Conservation (phyloP, 2,113 vertebrate species). For the Cynoglossus semilaevis region DNA sequence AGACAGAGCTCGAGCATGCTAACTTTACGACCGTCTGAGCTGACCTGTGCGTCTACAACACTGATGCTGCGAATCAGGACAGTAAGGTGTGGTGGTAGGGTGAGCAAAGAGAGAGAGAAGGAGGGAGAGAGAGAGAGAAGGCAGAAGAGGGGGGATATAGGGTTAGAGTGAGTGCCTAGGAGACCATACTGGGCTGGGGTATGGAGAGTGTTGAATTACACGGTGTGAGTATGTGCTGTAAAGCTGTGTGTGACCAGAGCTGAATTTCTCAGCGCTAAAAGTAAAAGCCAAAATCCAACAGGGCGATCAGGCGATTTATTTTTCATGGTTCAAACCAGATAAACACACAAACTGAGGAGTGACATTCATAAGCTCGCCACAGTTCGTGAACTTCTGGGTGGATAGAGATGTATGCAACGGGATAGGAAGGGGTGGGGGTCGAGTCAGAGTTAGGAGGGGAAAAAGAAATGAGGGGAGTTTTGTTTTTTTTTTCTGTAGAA, state of each 20-base stretch:
- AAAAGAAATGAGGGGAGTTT: conserved; percentile 4
- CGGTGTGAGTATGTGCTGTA: conserved; percentile 37
- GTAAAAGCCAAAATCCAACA: conserved; percentile 11
- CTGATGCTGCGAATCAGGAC: conserved; percentile 65
- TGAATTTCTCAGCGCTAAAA: conserved; percentile 20
- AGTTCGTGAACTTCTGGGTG: conserved; percentile 39
- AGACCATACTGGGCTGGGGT: conserved; percentile 49
- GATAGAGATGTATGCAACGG: conserved; percentile 13
- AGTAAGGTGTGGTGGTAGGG: conserved; percentile 58
- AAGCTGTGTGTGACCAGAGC: conserved; percentile 32
- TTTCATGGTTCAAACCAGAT: conserved; percentile 12
- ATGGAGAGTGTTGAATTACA: conserved; percentile 66
- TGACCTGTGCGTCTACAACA: conserved; percentile 28
- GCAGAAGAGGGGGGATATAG: conserved; percentile 10
- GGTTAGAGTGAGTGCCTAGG: conserved; percentile 47
- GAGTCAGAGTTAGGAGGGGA: background rate
- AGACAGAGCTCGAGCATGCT: conserved; percentile 44
- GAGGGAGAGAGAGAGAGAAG: conserved; percentile 8
- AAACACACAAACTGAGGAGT: conserved; percentile 12
- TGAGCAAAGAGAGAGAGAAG: conserved; percentile 16
- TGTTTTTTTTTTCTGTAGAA: conserved; percentile 22
- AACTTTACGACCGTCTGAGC: conserved; percentile 48
- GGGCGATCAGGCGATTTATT: background rate
- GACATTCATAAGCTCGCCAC: conserved; percentile 18
- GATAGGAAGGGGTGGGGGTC: conserved; percentile 25